Conservation (phyloP, 1,140 invertebrate species). For the Platorchestia sp. region DNA sequence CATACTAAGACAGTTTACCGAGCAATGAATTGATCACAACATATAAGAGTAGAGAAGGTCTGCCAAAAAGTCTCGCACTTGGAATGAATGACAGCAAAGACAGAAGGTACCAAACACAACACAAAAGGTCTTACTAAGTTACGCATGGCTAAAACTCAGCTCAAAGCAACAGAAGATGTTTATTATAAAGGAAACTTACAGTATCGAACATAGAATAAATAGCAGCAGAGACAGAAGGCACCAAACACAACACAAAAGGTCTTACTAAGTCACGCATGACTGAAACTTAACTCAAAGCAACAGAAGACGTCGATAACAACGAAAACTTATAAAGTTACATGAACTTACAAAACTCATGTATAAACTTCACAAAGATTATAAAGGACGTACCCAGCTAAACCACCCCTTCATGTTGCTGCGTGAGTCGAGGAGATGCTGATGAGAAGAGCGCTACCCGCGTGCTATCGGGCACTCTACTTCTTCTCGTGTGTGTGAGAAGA, state of each 20-base stretch:
- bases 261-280: not conserved
- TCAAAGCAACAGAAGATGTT: not conserved
- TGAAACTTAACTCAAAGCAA: not conserved
- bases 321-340: too few relatives aligned
- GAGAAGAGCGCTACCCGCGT: conserved; percentile 49
- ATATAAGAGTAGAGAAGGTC: not conserved
- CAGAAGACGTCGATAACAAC: too few relatives aligned
- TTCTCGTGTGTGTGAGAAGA: not conserved
- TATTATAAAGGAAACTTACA: too few relatives aligned
- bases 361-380: too few relatives aligned
- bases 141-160: not conserved
- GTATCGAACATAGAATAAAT: not conserved
- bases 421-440: not conserved
- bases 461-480: conserved; percentile 32
- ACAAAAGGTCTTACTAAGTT: not conserved
- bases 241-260: not conserved
- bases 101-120: not conserved
- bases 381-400: conserved; percentile 36
- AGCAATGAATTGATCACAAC: not conserved
- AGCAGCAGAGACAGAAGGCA: not conserved
- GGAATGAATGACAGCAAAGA: not conserved
- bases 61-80: not conserved
- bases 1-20: not conserved
- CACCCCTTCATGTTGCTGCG: not conserved
- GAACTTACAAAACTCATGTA: not conserved